A percentile compares a stretch with the other conserved stretches of the same genome.
phyloP scores from a whole-genome alignment of 2,888 invertebrate genomes.

The Malthinus seriepunctatus region DNA sequence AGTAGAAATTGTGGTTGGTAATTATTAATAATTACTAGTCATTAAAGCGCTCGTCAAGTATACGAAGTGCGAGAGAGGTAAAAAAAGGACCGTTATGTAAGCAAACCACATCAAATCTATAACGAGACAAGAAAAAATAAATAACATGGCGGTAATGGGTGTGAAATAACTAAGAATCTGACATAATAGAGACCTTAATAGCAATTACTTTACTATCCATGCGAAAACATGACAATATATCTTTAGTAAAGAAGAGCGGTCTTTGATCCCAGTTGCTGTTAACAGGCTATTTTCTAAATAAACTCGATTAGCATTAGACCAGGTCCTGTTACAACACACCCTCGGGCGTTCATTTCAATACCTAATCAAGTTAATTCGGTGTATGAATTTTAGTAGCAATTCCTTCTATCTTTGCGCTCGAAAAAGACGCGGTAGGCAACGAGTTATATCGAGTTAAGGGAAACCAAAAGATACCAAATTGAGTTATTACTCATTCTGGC shows the following conservation, averaged over 20 bases:
- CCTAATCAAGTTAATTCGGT: slow-evolving; percentile 45
- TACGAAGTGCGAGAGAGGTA: too few relatives aligned
- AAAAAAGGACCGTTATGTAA: background rate
- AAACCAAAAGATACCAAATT: slow-evolving; percentile 39
- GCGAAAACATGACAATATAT: slow-evolving; percentile 28
- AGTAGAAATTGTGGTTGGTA: background rate
- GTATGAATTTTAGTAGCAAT: slow-evolving; percentile 48
- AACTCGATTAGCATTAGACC: slow-evolving; percentile 50
- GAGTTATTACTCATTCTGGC: slow-evolving; percentile 35
- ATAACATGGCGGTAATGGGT: slow-evolving; percentile 21
- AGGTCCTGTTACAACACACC: slow-evolving; percentile 45
- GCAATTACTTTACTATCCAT: slow-evolving; percentile 38
- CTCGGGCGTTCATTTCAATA: slow-evolving; percentile 50
- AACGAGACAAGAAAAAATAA: slow-evolving; percentile 25
- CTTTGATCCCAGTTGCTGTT: slow-evolving; percentile 47
- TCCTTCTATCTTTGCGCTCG: slow-evolving; percentile 35
- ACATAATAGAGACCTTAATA: slow-evolving; percentile 35
- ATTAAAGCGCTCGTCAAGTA: background rate
- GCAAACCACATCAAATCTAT: slow-evolving; percentile 11
- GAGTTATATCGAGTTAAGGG: slow-evolving; percentile 46
- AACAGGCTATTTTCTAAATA: slow-evolving; percentile 51
- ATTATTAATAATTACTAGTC: background rate
- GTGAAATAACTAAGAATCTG: slow-evolving; percentile 24
- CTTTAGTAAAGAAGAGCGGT: slow-evolving; percentile 30
- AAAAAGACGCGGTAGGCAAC: slow-evolving; percentile 47